Evolutionary conservation across 1,140 invertebrate genomes (phyloP).

Genomic region (Orussus abietinus): DNA sequence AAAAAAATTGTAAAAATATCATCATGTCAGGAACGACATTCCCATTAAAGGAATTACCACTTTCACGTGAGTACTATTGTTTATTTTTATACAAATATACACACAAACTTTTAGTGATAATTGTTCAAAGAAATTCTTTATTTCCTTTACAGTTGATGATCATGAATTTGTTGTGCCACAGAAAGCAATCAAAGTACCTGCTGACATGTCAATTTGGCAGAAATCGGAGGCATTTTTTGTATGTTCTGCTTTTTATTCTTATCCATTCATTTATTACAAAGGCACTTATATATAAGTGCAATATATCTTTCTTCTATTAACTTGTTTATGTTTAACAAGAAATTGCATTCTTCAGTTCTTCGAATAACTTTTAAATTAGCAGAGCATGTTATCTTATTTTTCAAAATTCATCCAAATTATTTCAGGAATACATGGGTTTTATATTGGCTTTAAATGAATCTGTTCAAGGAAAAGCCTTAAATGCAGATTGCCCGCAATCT

Average conservation of each 20-base stretch:
- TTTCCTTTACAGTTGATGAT: constrained; percentile 39
- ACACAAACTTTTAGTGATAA: too few species aligned
- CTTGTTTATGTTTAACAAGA: too few species aligned
- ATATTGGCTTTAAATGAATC: constrained; percentile 81
- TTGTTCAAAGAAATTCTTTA: too few species aligned
- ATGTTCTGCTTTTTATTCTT: constrained; percentile 26
- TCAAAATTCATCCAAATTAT: constrained; percentile 19
- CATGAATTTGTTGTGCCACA: constrained; percentile 66
- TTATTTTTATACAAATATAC: too few species aligned
- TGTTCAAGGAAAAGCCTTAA: constrained; percentile 73
- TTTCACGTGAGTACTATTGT: too few species aligned
- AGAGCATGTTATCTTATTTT: constrained; percentile 8
- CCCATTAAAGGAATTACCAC: too few species aligned
- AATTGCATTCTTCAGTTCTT: too few species aligned
- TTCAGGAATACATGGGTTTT: constrained; percentile 81
- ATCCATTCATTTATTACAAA: neutral
- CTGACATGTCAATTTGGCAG: constrained; percentile 77
- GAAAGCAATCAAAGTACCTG: constrained; percentile 65
- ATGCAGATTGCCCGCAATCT: constrained; percentile 62
- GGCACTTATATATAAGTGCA: constrained; percentile 15
- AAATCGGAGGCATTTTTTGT: constrained; percentile 80
- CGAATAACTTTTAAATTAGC: too few species aligned
- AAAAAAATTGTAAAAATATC: too few species aligned
- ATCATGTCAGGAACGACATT: too few species aligned
- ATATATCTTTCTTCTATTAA: constrained; percentile 18